Percentiles rank a stretch among this genome's conserved stretches.
These are phyloP conservation scores for Danio tinwini DNA, from an alignment of 2,797 vertebrate genomes.

Conservation along the genomic window DNA sequence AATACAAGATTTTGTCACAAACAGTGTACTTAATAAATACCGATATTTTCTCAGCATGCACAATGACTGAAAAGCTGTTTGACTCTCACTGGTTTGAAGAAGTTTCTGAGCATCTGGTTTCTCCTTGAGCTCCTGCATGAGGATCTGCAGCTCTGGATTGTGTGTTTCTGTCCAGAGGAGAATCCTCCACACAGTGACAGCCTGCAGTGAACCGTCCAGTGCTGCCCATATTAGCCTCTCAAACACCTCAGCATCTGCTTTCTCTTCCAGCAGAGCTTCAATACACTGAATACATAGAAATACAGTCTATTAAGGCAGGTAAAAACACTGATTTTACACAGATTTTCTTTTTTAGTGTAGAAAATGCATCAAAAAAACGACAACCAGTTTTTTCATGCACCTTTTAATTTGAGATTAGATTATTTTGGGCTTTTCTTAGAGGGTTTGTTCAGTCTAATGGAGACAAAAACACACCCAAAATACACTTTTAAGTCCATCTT, in stretches of 20 bases:
- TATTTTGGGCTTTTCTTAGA: too few species aligned
- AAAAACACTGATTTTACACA: too few species aligned
- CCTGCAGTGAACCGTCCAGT: conserved; percentile 67
- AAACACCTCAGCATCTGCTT: conserved; percentile 54
- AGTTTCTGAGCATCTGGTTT: conserved; percentile 68
- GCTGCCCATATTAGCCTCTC: conserved; percentile 66
- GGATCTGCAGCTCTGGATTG: conserved; percentile 56
- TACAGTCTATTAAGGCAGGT: too few species aligned
- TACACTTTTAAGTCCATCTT: too few species aligned
- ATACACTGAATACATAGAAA: conserved; percentile 37
- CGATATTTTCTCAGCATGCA: too few species aligned
- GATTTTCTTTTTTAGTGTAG: too few species aligned
- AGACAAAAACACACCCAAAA: too few species aligned
- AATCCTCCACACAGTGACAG: conserved; percentile 73
- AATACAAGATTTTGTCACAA: not conserved
- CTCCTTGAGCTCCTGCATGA: conserved; percentile 72
- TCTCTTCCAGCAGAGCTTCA: conserved; percentile 62
- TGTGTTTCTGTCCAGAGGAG: conserved; percentile 65
- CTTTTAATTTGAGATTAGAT: too few species aligned
- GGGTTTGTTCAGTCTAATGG: too few species aligned
- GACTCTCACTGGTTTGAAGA: conserved; percentile 68
- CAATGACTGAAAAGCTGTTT: not conserved
- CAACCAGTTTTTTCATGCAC: too few species aligned
- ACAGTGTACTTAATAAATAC: too few species aligned
- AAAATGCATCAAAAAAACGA: too few species aligned